Conservation (phyloP, 1,140 invertebrate species). For the Drosophila hydei region DNA sequence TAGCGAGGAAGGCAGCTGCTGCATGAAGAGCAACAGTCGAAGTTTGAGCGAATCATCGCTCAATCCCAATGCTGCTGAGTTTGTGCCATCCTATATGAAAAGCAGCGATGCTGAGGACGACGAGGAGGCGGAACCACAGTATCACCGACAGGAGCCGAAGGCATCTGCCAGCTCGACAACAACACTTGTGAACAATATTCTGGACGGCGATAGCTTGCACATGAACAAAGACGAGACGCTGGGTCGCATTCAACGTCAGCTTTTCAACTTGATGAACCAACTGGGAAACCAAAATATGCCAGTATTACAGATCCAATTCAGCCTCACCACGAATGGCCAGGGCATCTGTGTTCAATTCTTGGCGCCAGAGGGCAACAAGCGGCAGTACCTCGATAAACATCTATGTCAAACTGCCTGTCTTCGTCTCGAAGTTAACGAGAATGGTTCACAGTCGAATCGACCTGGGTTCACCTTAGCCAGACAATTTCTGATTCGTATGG, state of each 20-base stretch:
- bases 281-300: conserved; percentile 53
- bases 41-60: conserved; percentile 34
- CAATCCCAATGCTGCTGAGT: conserved; percentile 61
- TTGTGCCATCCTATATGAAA: conserved; percentile 49
- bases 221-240: neutral
- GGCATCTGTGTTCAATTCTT: conserved; percentile 54
- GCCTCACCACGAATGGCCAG: conserved; percentile 38
- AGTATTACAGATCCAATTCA: conserved; percentile 36
- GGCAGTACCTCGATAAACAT: neutral
- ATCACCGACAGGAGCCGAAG: neutral
- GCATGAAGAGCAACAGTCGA: neutral
- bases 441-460: conserved; percentile 11
- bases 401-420: conserved; percentile 23
- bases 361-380: conserved; percentile 6
- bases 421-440: conserved; percentile 17
- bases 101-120: neutral
- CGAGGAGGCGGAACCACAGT: neutral
- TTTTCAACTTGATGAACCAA: conserved; percentile 51
- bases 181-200: conserved; percentile 20
- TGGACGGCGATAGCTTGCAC: conserved; percentile 9
- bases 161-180: conserved; percentile 36
- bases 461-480: conserved; percentile 32
- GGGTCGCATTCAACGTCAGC: conserved; percentile 32
- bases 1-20: conserved; percentile 5
- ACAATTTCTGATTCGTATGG: conserved; percentile 55